Base-by-base conservation (phyloP, 2,797 vertebrate genomes). In the Helostoma temminkii region DNA sequence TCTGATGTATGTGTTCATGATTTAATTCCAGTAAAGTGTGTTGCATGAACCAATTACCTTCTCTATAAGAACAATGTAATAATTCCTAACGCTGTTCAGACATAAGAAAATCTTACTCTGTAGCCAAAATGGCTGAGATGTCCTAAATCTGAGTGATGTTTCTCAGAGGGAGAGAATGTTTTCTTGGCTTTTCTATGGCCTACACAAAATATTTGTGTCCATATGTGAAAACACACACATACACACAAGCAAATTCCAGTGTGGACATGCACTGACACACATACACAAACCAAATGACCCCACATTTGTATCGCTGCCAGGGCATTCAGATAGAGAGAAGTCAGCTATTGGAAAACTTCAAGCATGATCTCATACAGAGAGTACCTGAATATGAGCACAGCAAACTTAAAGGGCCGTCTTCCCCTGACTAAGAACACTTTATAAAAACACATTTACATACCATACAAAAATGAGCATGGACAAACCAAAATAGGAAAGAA, bases 101-200 rank as follows among this genome's bases (percentile, higher is more conserved):
- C 60, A 61, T 34, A 66, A 55, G 66, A 26, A 64, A 34, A 65
- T 57, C 28, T 21, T 21, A 56, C 47, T 59, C 21, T 19, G 50
- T 34, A 62, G 70, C 67, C 57, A 70, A 66, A 66, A 61, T 22
- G 55, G 16, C 61, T 5, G 15, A 67, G 61, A 82, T 69, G 71
- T 53, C 71, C 52, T 37, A 45, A 82, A 76, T 69, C 30, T 78
- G 81, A 90, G 71, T 72, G 80, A 88, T 79, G 65, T 56, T 67
- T 58, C 53, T 71, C 66, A 71, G 25, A 59, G 18, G 18, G 18
- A 71, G 71, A 59, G 41, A 80, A 36, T 49, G 57, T 64, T 70
- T 69, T 66, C 47, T 69, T 55, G 32, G 54, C 66, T 74, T 48
- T 61, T 56, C 71, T 48, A 1, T 55, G 26, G 60, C 67, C 30